Evolutionary conservation across 92 coral and sea anemone genomes (phyloP).

Genomic region (Siderastrea siderea): DNA sequence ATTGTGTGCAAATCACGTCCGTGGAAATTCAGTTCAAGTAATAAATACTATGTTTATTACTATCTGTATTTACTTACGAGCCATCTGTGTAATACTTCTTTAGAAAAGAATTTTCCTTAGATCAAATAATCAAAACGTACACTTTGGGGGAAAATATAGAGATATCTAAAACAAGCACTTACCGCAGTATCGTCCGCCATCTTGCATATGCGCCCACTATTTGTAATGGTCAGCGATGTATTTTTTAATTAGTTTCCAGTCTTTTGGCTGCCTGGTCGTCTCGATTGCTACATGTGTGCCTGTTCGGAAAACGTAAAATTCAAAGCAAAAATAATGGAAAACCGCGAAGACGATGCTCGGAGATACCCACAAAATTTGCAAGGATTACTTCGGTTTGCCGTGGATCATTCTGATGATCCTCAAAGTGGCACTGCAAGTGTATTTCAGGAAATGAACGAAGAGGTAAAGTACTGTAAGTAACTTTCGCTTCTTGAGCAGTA

Average conservation of each 20-base stretch:
- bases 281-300: background rate
- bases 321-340: background rate
- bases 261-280: background rate
- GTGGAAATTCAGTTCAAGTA: too few relatives aligned
- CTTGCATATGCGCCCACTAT: conserved; percentile 14
- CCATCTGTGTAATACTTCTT: too few relatives aligned
- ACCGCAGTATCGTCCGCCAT: conserved; percentile 45
- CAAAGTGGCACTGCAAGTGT: conserved; percentile 48
- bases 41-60: too few relatives aligned
- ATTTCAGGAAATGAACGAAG: conserved; percentile 78
- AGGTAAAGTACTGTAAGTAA: conserved; percentile 39
- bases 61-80: too few relatives aligned
- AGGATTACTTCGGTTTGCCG: conserved; percentile 74
- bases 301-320: background rate
- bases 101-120: too few relatives aligned
- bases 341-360: conserved; percentile 22
- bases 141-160: background rate
- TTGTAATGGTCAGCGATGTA: background rate
- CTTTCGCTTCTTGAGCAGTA: too few relatives aligned
- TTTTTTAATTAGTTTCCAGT: background rate
- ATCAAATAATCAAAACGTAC: background rate
- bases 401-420: conserved; percentile 51
- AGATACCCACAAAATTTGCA: conserved; percentile 66
- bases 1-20: too few relatives aligned
- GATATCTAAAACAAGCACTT: background rate